These are phyloP conservation scores for Gephyroberyx darwinii DNA, from an alignment of 2,797 vertebrate genomes.

Conservation along the genomic window DNA sequence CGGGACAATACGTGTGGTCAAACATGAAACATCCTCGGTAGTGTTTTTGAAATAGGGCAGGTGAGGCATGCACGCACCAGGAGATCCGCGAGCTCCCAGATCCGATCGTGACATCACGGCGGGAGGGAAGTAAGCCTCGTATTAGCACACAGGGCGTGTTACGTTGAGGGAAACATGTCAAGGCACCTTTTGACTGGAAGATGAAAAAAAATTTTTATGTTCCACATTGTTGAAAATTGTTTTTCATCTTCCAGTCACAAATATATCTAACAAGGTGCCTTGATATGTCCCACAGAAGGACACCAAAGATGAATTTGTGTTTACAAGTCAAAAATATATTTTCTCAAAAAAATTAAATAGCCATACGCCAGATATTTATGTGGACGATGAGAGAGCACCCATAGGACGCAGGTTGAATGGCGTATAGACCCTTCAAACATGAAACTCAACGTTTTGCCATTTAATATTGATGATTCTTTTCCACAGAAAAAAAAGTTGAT, in stretches of 20 bases:
- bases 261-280: no score
- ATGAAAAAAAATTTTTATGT: accelerated
- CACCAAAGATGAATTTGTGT: no score
- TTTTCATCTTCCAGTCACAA: no score
- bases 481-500: slow-evolving; percentile 2
- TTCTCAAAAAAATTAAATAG: no score
- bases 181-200: no score
- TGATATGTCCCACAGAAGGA: no score
- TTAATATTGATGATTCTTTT: not conserved
- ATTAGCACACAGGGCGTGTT: not conserved
- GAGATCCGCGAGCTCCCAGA: slow-evolving; percentile 9
- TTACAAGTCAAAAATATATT: no score
- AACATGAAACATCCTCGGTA: not conserved
- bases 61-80: not conserved
- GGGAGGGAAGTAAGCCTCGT: slow-evolving; percentile 31
- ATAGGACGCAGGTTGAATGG: not conserved
- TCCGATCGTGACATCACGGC: slow-evolving; percentile 1
- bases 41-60: not conserved
- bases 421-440: no score
- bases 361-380: not conserved
- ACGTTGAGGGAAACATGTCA: not conserved
- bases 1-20: not conserved
- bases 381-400: accelerated
- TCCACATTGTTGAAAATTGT: no score
- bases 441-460: no score